Conservation (phyloP, 2,797 vertebrate genomes). For the Acanthis flammea region DNA sequence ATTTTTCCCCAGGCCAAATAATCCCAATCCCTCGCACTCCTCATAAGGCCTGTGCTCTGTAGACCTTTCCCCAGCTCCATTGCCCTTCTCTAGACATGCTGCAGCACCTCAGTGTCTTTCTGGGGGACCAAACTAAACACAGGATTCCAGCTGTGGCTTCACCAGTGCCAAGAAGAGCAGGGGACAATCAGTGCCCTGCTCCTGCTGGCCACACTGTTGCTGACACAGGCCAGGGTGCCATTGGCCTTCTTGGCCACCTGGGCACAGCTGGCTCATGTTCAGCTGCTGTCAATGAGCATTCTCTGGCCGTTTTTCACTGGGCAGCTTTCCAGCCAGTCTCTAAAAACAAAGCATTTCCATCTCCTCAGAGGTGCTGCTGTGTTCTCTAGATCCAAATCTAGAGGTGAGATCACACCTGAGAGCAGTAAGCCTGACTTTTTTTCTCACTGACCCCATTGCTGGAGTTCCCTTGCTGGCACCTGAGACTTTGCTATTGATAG, state of each 20-base stretch:
- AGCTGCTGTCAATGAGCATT: fast-evolving
- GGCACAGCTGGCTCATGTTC: not conserved
- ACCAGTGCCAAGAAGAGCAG: fast-evolving
- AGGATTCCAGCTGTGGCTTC: fast-evolving
- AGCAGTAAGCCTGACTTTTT: not conserved
- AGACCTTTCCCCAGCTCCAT: fast-evolving
- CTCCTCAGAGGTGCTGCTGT: not conserved
- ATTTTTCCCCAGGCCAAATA: not conserved
- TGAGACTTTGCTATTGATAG: not conserved
- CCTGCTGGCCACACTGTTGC: not conserved
- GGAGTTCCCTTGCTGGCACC: not conserved
- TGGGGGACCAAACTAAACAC: not conserved
- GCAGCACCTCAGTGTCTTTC: not conserved
- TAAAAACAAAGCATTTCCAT: not conserved
- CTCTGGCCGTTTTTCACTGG: not conserved
- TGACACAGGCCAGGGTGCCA: not conserved
- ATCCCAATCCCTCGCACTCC: not conserved
- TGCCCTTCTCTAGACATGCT: fast-evolving
- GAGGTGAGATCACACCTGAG: not conserved
- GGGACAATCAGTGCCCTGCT: fast-evolving
- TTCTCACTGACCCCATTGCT: not conserved
- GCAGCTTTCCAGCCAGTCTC: not conserved
- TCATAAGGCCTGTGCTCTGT: not conserved
- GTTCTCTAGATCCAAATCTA: not conserved
- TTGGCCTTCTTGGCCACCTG: not conserved